Conservation (phyloP, 2,113 vertebrate species). For the Notarius quadriscutis region DNA sequence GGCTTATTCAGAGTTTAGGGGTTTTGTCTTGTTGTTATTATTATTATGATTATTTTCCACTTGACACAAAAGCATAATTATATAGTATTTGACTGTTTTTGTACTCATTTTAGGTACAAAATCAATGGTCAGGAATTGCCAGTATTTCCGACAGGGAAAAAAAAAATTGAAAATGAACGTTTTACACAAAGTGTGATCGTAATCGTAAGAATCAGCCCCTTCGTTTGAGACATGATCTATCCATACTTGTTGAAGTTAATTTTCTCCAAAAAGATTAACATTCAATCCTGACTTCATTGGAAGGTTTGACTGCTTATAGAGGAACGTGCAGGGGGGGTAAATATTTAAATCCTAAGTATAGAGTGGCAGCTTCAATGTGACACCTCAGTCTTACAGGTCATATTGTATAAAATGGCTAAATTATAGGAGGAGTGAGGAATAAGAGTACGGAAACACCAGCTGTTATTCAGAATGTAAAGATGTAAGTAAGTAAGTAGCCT, state of each 20-base stretch:
- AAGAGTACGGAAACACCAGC: not conserved
- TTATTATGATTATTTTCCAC: not conserved
- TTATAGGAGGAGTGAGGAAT: not conserved
- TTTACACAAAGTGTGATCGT: not conserved
- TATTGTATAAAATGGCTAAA: not conserved
- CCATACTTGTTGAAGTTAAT: not conserved
- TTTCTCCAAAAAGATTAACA: not conserved
- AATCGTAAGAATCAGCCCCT: not conserved
- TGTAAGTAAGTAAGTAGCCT: not conserved
- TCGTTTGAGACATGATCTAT: not conserved
- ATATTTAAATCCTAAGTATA: not conserved
- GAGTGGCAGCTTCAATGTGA: not conserved
- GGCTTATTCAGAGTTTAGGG: not conserved
- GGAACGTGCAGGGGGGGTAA: not conserved
- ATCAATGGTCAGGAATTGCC: not conserved
- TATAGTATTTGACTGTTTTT: not conserved
- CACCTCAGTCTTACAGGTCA: not conserved
- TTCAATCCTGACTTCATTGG: not conserved
- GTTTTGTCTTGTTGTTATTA: not conserved
- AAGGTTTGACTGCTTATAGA: not conserved
- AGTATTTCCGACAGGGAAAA: not conserved
- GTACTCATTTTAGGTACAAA: not conserved
- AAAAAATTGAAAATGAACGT: not conserved
- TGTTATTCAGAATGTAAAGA: not conserved
- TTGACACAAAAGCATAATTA: not conserved